phyloP scores from a whole-genome alignment of 2,113 vertebrate genomes.

The Hemicordylus capensis region DNA sequence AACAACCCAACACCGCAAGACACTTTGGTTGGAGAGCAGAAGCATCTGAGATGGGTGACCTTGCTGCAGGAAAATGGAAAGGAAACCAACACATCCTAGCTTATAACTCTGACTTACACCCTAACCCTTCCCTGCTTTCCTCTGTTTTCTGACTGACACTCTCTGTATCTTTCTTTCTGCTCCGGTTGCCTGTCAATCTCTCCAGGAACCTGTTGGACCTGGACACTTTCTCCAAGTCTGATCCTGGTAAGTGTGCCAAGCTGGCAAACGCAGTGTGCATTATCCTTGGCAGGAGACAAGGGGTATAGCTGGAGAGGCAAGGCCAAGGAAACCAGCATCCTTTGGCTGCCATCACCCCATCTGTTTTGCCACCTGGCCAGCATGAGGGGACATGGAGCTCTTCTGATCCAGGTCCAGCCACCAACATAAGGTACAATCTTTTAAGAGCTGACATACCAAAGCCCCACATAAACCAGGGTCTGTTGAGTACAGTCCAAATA shows the following conservation, averaged over 20 bases:
- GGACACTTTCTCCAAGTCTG: constrained; percentile 96
- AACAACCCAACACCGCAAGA: not conserved
- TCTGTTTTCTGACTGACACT: not conserved
- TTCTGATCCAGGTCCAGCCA: not conserved
- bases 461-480: not conserved
- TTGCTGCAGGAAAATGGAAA: not conserved
- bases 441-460: not conserved
- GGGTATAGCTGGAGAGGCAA: not conserved
- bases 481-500: no score
- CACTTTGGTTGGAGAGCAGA: not conserved
- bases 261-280: not conserved
- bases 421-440: not conserved
- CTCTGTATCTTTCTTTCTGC: not conserved
- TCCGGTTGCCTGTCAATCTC: constrained; percentile 52
- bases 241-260: constrained; percentile 82
- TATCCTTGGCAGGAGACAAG: not conserved
- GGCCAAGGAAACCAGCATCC: not conserved
- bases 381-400: not conserved
- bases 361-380: not conserved
- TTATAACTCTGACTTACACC: not conserved
- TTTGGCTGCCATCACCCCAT: not conserved
- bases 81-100: not conserved
- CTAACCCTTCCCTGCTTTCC: not conserved
- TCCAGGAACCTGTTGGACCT: constrained; percentile 90
- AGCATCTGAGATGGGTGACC: not conserved